phyloP scores from a whole-genome alignment of 2,797 vertebrate species.

The Gila robusta region DNA sequence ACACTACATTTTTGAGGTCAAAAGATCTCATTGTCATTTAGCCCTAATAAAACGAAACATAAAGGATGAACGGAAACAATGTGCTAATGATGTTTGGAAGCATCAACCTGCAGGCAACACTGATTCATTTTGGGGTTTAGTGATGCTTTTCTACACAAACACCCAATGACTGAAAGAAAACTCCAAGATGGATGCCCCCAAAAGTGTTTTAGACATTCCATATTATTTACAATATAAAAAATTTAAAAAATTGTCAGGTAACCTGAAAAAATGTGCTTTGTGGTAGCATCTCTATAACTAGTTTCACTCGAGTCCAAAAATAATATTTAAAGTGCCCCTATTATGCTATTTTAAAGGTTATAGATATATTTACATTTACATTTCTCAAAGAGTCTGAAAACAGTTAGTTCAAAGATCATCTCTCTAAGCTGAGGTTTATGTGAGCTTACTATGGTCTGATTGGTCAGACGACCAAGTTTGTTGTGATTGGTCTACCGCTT shows the following conservation, averaged over 20 bases:
- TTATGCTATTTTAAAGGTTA: not conserved
- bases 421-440: not conserved
- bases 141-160: not conserved
- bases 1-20: slow-evolving; percentile 55
- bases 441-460: not conserved
- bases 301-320: not conserved
- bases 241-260: not conserved
- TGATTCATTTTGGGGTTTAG: slow-evolving; percentile 10
- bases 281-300: not conserved
- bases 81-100: slow-evolving; percentile 4
- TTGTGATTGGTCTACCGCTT: not conserved
- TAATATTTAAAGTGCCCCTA: not conserved
- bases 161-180: not conserved
- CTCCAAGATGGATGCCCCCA: not conserved
- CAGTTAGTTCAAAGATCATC: not conserved
- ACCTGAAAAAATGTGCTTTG: not conserved
- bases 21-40: slow-evolving; percentile 47
- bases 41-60: slow-evolving; percentile 37
- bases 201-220: not conserved
- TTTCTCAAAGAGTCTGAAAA: not conserved
- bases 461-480: not conserved
- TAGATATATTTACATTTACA: not conserved
- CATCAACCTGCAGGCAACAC: slow-evolving; percentile 17
- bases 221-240: not conserved
- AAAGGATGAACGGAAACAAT: slow-evolving; percentile 15